phyloP scores from a whole-genome alignment of 2,797 vertebrate genomes.

The Hyperoplus lanceolatus region DNA sequence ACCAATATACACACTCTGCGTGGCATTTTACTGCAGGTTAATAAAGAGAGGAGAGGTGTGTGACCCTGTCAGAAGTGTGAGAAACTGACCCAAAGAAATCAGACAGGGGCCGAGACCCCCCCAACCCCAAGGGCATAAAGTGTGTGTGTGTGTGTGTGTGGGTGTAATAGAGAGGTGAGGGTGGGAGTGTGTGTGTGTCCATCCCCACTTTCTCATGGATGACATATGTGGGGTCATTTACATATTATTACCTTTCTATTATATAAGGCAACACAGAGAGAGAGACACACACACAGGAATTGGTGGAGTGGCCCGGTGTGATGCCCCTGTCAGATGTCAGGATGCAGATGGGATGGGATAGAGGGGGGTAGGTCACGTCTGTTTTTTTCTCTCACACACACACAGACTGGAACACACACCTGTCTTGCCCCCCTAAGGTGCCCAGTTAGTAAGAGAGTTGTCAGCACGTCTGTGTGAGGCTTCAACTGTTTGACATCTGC shows the following conservation, averaged over 20 bases:
- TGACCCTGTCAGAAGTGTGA: conserved; percentile 83
- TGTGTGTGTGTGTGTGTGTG: conserved; percentile 51
- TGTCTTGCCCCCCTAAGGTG: conserved; percentile 74
- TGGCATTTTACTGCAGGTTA: conserved; percentile 77
- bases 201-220: conserved; percentile 68
- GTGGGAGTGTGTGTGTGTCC: conserved; percentile 59
- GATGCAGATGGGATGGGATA: conserved; percentile 79
- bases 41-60: conserved; percentile 81
- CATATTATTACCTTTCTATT: conserved; percentile 77
- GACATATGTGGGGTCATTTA: conserved; percentile 80
- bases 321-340: conserved; percentile 84
- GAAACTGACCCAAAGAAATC: conserved; percentile 83
- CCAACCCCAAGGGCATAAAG: conserved; percentile 71
- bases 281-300: conserved; percentile 41
- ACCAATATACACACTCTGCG: conserved; percentile 44
- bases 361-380: conserved; percentile 77
- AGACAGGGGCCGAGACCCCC: conserved; percentile 77
- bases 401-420: conserved; percentile 52
- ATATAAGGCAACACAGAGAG: conserved; percentile 47
- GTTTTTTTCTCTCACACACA: conserved; percentile 49
- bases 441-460: conserved; percentile 84
- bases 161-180: conserved; percentile 7
- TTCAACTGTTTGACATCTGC: conserved; percentile 86
- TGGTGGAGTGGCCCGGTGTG: conserved; percentile 72
- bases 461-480: conserved; percentile 76